A percentile compares a stretch with the other conserved stretches of the same genome.
phyloP scores from a whole-genome alignment of 64 coral and sea anemone species.

The Montipora efflorescens region DNA sequence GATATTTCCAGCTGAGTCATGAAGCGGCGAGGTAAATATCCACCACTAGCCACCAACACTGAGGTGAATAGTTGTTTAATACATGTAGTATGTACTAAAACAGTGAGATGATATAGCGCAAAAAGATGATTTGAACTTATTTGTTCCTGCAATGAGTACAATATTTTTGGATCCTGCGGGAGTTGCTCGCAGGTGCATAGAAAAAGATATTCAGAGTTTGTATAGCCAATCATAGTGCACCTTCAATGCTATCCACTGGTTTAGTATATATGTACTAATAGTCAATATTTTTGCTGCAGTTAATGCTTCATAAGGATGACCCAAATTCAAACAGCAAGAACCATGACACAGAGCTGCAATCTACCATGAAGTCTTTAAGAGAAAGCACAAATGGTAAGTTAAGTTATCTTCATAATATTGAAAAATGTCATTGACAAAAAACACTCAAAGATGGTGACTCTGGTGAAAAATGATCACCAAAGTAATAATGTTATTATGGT shows the following conservation, averaged over 20 bases:
- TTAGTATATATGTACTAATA: neutral
- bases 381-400: slow-evolving; percentile 47
- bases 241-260: neutral
- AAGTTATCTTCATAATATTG: neutral
- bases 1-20: too few relatives aligned
- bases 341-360: neutral
- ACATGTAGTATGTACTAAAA: too few relatives aligned
- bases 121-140: too few relatives aligned
- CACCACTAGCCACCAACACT: too few relatives aligned
- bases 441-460: too few relatives aligned
- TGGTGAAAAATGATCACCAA: neutral
- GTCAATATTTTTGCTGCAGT: neutral
- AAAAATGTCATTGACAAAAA: neutral
- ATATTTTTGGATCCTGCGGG: too few relatives aligned
- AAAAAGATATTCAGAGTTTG: too few relatives aligned
- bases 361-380: slow-evolving; percentile 8
- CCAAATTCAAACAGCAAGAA: slow-evolving; percentile 4
- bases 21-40: too few relatives aligned
- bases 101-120: too few relatives aligned
- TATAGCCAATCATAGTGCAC: neutral
- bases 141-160: too few relatives aligned
- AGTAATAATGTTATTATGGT: neutral
- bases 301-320: slow-evolving; percentile 21
- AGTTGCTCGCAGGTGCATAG: too few relatives aligned
- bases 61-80: too few relatives aligned